Base-by-base conservation (phyloP, 2,113 vertebrate genomes). In the Glaucomys volans region DNA sequence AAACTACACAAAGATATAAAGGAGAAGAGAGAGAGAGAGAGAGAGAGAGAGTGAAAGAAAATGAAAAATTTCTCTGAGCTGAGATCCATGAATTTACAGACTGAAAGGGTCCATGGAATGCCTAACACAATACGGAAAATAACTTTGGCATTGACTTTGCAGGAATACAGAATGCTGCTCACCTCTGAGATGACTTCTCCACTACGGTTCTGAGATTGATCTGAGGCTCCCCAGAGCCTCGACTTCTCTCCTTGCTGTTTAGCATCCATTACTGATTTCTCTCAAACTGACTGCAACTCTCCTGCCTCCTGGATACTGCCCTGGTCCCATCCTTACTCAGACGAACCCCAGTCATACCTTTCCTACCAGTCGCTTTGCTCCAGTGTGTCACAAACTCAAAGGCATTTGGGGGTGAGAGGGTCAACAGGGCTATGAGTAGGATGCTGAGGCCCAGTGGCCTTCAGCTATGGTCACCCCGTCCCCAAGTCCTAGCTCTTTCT, bases 381-480 rank as follows among this genome's bases (percentile, higher is more conserved):
- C 59, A 40, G 62, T 35, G 4, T 32, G 72, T 7, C 71, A 84
- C 81, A 47, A 52, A 44, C 64, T 66, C 18, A 82, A 64, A 40
- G 75, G 82, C 18, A 42, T 2, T 0, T 47, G 47, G 24, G 32
- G 62, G 14, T 14, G 13, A 82, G 74, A 77, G 20, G 16, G 2
- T 8, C 4, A 32, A 66, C 28, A 30, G 13, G 32, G 47, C n/a
- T 66, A 4, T 8, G 2, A 59, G 52, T 0, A 18, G 59, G 35
- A 50, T 8, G 30, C 4, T 9, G 75, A 86, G 22, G 11, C 14
- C 67, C 0, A 1, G 16, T 0, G 10, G 81, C 69, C 22, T 37
- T 81, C 2, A 40, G 5, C 5, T 54, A 5, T 0, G 18, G 37
- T 35, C 14, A 3, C 8, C 4, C 14, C 1, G 13, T 12, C 35